Percentiles rank a stretch among this genome's conserved stretches.
phyloP scores from a whole-genome alignment of 2,888 invertebrate genomes.

The Neuroscelio doddi region DNA sequence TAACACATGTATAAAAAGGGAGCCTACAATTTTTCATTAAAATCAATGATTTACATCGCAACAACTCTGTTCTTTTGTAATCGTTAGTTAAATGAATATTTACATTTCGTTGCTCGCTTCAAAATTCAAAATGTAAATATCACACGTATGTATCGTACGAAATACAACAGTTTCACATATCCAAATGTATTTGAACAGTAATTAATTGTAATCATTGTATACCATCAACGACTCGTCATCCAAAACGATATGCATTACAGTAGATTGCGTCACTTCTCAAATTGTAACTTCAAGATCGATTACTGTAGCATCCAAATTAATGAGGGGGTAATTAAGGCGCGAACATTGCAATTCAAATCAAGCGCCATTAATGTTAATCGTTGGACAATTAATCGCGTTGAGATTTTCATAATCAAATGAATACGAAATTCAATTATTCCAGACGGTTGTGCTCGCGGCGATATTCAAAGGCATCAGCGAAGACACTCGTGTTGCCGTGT shows the following conservation, averaged over 20 bases:
- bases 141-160: too few species aligned
- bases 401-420: slow-evolving; percentile 15
- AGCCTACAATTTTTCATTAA: too few species aligned
- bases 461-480: background rate
- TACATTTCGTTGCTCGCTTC: background rate
- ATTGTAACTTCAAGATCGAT: slow-evolving; percentile 34
- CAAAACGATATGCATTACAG: too few species aligned
- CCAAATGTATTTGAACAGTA: slow-evolving; percentile 2
- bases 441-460: background rate
- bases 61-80: too few species aligned
- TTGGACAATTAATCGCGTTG: background rate
- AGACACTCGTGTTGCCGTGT: slow-evolving; percentile 2
- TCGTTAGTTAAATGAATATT: too few species aligned
- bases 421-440: slow-evolving; percentile 4
- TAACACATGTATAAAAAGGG: too few species aligned
- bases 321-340: slow-evolving; percentile 33
- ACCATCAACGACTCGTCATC: background rate
- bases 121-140: too few species aligned
- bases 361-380: slow-evolving; percentile 30
- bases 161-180: too few species aligned
- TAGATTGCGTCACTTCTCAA: slow-evolving; percentile 26
- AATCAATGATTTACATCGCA: too few species aligned
- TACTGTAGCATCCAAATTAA: slow-evolving; percentile 32
- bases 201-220: slow-evolving; percentile 1
- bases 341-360: slow-evolving; percentile 36